phyloP scores from a whole-genome alignment of 2,113 vertebrate species.

The Takifugu flavidus region DNA sequence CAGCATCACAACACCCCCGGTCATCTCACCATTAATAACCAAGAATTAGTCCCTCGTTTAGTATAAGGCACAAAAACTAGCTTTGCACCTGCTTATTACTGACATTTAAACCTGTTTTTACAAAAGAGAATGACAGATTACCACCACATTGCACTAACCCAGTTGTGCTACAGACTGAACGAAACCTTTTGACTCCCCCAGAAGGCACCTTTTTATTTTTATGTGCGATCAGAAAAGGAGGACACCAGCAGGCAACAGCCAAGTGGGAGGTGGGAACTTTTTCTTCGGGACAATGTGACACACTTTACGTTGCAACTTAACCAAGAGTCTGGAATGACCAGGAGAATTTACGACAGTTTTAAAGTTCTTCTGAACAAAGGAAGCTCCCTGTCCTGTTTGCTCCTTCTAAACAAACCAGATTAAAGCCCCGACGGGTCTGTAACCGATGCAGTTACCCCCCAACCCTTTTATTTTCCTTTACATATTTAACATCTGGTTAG shows the following conservation, averaged over 20 bases:
- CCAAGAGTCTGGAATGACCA: too few relatives aligned
- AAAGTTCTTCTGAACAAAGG: slow-evolving; percentile 1
- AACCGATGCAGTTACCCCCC: background rate
- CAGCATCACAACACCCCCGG: too few relatives aligned
- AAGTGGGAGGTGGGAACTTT: too few relatives aligned
- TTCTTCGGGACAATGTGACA: too few relatives aligned
- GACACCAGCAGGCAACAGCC: slow-evolving; percentile 32
- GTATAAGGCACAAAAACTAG: background rate
- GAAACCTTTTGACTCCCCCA: slow-evolving; percentile 47
- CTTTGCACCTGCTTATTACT: too few relatives aligned
- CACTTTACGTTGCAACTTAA: too few relatives aligned
- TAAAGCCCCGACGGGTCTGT: background rate
- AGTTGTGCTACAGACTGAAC: slow-evolving; percentile 28
- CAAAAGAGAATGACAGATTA: background rate
- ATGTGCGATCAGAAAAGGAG: slow-evolving; percentile 58
- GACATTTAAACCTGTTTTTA: too few relatives aligned
- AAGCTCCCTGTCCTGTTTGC: background rate
- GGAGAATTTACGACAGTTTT: background rate
- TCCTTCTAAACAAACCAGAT: background rate
- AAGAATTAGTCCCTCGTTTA: background rate
- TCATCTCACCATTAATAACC: too few relatives aligned
- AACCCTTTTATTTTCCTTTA: background rate
- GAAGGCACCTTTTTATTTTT: slow-evolving; percentile 38
- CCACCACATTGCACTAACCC: slow-evolving; percentile 21
- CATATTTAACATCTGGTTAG: background rate